Conservation (phyloP, 1,140 invertebrate genomes). For the Saccostrea echinata region DNA sequence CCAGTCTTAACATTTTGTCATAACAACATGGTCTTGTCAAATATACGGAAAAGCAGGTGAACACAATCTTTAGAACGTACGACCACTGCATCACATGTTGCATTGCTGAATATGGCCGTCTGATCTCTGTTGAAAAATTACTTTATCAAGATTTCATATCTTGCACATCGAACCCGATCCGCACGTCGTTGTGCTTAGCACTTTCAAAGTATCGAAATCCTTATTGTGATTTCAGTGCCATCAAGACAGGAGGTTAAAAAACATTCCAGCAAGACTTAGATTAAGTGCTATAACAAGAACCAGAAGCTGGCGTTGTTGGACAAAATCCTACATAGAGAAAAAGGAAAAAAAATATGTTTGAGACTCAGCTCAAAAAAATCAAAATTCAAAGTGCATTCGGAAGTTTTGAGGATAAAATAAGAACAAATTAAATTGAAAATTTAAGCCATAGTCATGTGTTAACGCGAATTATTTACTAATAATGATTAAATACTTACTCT, state of each 20-base stretch:
- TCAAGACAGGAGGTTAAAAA: constrained; percentile 90
- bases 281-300: constrained; percentile 97
- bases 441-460: no score
- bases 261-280: constrained; percentile 97
- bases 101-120: background rate
- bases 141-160: background rate
- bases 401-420: no score
- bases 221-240: constrained; percentile 17
- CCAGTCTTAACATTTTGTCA: constrained; percentile 13
- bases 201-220: constrained; percentile 20
- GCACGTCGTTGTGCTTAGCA: constrained; percentile 14
- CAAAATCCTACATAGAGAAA: constrained; percentile 92
- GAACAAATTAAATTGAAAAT: no score
- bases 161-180: constrained; percentile 26
- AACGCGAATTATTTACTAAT: no score
- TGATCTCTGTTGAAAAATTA: background rate
- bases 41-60: constrained; percentile 36
- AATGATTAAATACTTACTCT: constrained; percentile 86
- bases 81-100: background rate
- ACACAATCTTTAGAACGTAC: constrained; percentile 18
- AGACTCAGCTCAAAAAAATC: no score
- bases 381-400: no score
- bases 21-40: constrained; percentile 19
- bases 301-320: constrained; percentile 96
- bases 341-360: background rate